Conservation (phyloP, 2,888 invertebrate genomes). For the Calliphora vomitoria region DNA sequence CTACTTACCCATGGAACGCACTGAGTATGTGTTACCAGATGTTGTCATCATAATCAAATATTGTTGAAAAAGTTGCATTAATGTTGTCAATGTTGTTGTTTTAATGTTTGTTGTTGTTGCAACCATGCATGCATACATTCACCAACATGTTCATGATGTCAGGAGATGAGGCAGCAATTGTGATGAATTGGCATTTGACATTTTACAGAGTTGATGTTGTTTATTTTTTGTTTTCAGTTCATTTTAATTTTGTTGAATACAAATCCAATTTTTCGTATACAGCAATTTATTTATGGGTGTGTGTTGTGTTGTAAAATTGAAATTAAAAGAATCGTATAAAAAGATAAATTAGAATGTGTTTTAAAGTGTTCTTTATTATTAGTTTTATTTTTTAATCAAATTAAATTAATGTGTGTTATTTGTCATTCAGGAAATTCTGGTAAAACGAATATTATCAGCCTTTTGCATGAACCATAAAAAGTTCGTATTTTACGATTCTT, state of each 20-base stretch:
- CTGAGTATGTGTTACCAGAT: conserved; percentile 39
- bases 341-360: conserved; percentile 59
- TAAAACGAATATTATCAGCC: conserved; percentile 6
- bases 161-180: conserved; percentile 42
- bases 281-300: conserved; percentile 20
- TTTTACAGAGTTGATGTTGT: conserved; percentile 53
- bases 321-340: conserved; percentile 48
- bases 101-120: conserved; percentile 22
- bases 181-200: conserved; percentile 69
- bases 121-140: conserved; percentile 32
- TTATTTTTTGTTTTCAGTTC: conserved; percentile 35
- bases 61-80: conserved; percentile 44
- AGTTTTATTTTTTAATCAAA: not conserved
- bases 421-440: conserved; percentile 1
- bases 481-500: conserved; percentile 31
- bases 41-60: conserved; percentile 58
- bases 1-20: conserved; percentile 71
- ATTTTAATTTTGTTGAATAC: conserved; percentile 44
- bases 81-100: conserved; percentile 25
- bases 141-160: conserved; percentile 40
- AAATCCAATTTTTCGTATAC: conserved; percentile 17
- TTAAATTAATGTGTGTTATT: conserved; percentile 35
- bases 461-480: not conserved
- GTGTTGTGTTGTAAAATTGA: conserved; percentile 31
- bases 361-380: conserved; percentile 1